phyloP scores from a whole-genome alignment of 2,113 vertebrate genomes.

The Raja brachyura region DNA sequence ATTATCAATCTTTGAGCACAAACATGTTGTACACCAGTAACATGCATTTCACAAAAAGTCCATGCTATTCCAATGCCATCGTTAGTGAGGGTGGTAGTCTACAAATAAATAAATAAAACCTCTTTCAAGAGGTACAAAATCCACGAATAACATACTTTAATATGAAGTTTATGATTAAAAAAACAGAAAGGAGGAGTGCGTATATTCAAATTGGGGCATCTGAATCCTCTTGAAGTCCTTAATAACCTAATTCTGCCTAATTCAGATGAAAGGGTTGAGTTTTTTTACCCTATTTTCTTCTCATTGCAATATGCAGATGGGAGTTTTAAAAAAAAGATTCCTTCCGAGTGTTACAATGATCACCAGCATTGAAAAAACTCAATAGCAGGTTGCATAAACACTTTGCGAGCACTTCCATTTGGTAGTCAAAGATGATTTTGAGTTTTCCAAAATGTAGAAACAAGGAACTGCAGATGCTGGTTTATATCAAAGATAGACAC shows the following conservation, averaged over 20 bases:
- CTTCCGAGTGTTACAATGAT: too few relatives aligned
- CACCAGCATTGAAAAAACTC: too few relatives aligned
- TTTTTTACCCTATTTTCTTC: background rate
- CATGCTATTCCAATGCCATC: background rate
- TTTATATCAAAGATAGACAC: too few relatives aligned
- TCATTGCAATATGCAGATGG: background rate
- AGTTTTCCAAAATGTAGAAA: too few relatives aligned
- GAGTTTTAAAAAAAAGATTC: too few relatives aligned
- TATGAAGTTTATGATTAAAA: background rate
- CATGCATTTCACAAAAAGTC: background rate
- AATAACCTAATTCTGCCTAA: background rate
- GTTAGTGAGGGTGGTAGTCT: background rate
- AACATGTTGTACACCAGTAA: background rate
- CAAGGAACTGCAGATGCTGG: too few relatives aligned
- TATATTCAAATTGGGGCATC: background rate
- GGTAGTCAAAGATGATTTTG: too few relatives aligned
- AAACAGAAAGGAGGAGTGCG: background rate
- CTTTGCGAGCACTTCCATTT: too few relatives aligned
- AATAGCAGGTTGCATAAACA: too few relatives aligned
- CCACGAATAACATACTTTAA: background rate
- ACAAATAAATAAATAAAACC: background rate
- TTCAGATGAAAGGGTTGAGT: background rate
- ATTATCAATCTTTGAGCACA: background rate
- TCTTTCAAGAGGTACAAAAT: background rate
- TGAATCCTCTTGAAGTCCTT: background rate